Evolutionary conservation across 2,888 invertebrate species (phyloP).

Genomic region (Eudasyphora cyanicolor): DNA sequence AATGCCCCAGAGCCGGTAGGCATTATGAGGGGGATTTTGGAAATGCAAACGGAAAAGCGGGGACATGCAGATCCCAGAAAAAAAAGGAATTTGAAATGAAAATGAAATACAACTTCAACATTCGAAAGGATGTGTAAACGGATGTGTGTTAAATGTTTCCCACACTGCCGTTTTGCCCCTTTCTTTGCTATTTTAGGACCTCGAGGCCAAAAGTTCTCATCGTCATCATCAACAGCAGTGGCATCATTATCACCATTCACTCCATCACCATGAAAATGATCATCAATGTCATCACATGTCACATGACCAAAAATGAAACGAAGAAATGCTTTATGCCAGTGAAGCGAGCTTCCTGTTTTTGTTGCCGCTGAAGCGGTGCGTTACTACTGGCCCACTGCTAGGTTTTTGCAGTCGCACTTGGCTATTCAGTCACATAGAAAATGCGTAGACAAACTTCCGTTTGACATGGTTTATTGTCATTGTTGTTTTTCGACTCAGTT

Average conservation of each 20-base stretch:
- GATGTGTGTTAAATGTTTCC: conserved; percentile 61
- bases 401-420: background rate
- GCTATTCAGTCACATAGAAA: conserved; percentile 62
- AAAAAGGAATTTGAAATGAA: conserved; percentile 45
- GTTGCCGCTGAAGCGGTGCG: background rate
- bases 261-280: conserved; percentile 52
- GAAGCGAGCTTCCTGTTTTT: conserved; percentile 1
- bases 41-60: conserved; percentile 35
- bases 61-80: too few species aligned
- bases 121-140: conserved; percentile 51
- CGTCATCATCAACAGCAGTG: background rate
- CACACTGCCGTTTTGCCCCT: conserved; percentile 27
- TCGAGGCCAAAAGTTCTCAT: conserved; percentile 41
- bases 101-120: conserved; percentile 55
- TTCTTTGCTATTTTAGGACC: background rate
- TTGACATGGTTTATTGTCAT: conserved; percentile 60
- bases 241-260: conserved; percentile 33
- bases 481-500: too few species aligned
- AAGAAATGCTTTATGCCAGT: conserved; percentile 25
- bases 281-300: conserved; percentile 63
- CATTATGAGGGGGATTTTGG: conserved; percentile 39
- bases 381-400: conserved; percentile 36
- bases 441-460: conserved; percentile 64
- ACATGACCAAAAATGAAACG: conserved; percentile 53
- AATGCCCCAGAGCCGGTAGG: conserved; percentile 47